A percentile compares a stretch with the other conserved stretches of the same genome.
Conservation (phyloP, 2,888 invertebrate genomes). For the Melanargia galathea region DNA sequence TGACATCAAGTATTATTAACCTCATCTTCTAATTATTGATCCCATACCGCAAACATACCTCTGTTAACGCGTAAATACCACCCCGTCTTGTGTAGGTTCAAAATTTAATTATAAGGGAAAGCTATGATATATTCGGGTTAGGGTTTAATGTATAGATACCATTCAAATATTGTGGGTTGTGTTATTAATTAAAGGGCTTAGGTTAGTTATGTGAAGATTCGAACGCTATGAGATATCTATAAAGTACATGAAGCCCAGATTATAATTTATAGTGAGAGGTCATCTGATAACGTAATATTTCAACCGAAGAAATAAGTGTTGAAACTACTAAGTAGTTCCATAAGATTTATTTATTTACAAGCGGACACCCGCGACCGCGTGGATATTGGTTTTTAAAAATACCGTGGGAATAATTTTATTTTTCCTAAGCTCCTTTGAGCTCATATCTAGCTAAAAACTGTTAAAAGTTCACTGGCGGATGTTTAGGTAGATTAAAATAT, state of each 20-base stretch:
- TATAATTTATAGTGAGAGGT: neutral
- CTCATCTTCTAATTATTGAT: slow-evolving; percentile 16
- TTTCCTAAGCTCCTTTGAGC: too few species aligned
- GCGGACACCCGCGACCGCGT: too few species aligned
- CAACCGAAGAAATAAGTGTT: neutral
- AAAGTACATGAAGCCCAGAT: neutral
- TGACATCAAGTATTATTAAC: slow-evolving; percentile 17
- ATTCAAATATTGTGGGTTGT: slow-evolving; percentile 22
- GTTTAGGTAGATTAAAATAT: too few species aligned
- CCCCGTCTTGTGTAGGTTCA: slow-evolving; percentile 10
- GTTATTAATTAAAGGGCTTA: slow-evolving; percentile 20
- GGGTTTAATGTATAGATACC: slow-evolving; percentile 24
- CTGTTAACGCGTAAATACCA: slow-evolving; percentile 21
- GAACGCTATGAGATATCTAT: slow-evolving; percentile 10
- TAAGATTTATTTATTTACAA: too few species aligned
- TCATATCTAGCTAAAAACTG: too few species aligned
- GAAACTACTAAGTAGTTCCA: neutral
- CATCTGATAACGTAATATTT: neutral
- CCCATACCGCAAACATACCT: slow-evolving; percentile 17
- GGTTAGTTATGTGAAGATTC: slow-evolving; percentile 19
- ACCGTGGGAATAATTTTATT: too few species aligned
- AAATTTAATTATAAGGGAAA: slow-evolving; percentile 26
- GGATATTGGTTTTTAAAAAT: too few species aligned
- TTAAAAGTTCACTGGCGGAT: too few species aligned
- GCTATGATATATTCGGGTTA: slow-evolving; percentile 22